Evolutionary conservation across 2,113 vertebrate species (phyloP).

Genomic region (Nothoprocta perdicaria): DNA sequence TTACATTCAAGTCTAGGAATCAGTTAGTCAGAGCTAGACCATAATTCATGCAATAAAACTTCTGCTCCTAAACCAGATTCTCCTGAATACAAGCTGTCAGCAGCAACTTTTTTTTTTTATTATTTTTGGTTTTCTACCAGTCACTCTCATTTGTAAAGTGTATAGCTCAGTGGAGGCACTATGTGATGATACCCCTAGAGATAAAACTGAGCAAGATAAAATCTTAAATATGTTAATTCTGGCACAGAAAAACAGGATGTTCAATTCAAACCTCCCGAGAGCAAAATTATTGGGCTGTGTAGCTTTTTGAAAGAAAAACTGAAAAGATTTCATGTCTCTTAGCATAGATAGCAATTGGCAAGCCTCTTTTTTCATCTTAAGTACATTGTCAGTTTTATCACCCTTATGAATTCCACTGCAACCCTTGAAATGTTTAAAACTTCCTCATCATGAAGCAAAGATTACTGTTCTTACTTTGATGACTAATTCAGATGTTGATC

Average conservation of each 20-base stretch:
- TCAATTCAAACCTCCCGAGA: not conserved
- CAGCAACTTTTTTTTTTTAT: not conserved
- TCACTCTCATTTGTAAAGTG: not conserved
- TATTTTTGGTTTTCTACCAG: not conserved
- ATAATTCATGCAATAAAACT: not conserved
- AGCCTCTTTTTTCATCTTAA: constrained; percentile 14
- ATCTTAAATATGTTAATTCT: constrained; percentile 3
- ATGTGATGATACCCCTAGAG: not conserved
- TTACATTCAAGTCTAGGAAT: not conserved
- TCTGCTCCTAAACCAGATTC: not conserved
- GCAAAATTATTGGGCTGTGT: constrained; percentile 1
- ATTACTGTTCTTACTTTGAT: constrained; percentile 19
- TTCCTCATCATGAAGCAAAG: not conserved
- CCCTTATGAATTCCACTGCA: constrained; percentile 9
- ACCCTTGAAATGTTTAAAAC: constrained; percentile 14
- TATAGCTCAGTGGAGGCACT: not conserved
- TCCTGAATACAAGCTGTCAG: not conserved
- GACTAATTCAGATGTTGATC: constrained; percentile 20
- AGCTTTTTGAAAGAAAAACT: constrained; percentile 38
- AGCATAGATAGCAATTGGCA: not conserved
- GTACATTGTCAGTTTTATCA: constrained; percentile 38
- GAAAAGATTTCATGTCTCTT: constrained; percentile 34
- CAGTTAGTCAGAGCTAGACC: rapidly evolving
- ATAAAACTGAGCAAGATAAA: constrained; percentile 13
- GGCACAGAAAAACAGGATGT: not conserved